Base-by-base conservation (phyloP, 1,140 invertebrate species). In the Colletes latitarsis region DNA sequence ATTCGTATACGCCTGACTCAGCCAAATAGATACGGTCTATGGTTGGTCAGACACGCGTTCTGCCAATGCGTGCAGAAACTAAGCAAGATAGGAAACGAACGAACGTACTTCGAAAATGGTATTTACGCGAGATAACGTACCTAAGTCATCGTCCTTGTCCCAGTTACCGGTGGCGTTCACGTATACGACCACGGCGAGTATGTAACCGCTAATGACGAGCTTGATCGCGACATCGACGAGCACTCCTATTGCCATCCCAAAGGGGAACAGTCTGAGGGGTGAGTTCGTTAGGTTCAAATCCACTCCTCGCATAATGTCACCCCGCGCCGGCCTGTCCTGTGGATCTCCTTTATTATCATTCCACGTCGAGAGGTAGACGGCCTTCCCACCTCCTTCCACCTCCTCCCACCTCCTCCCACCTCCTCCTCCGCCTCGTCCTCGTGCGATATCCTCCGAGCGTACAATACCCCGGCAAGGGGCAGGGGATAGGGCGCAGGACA, bases 131-230 rank as follows among this genome's bases (percentile, higher is more conserved):
- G 15, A 6, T 6, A 46, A 62, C 83, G n/a, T 89, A 93, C 92
- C 91, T 85, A 91, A 88, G 85, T 93, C 92, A 78, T 93, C 92
- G 86, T 93, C 93, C 81, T 86, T 92, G 85, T 92, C 92, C 93
- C 92, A 93, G 67, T 89, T 92, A 66, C 90, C 89, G 79, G 83
- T 92, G 80, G 93, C 92, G 63, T 90, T 90, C 53, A 90, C 89
- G 72, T 84, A 89, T 78, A 90, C 88, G 52, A 92, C 81, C 69
- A 90, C 87, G 46, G 90, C 87, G 58, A 92, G 85, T 78, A 92
- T 83, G 77, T 91, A 92, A 71, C 88, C 85, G 82, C 86, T 82
- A 72, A 92, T 88, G 78, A 91, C 79, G 52, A 92, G 77, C 87
- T 87, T 92, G 88, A 89, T 85, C 77, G 88, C 85, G 63, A 90